Base-by-base conservation (phyloP, 2,113 vertebrate genomes). In the Orientallactaga bullata region DNA sequence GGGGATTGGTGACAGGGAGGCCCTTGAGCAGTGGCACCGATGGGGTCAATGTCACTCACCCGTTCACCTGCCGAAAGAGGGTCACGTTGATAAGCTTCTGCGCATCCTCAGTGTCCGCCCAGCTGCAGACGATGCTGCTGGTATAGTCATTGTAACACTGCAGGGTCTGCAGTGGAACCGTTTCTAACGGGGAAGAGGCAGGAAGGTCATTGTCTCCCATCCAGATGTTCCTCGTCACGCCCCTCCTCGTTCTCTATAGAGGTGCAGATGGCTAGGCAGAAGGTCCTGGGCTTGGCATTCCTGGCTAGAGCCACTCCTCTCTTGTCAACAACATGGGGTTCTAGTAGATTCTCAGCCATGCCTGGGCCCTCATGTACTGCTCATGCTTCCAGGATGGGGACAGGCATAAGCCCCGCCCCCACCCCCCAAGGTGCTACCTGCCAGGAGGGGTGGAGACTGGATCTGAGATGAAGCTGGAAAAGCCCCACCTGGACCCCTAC, bases 101-200 rank as follows among this genome's bases (percentile, higher is more conserved):
- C 37, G 97, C 91, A 0, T 95, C 94, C 47, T 9, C 42, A 4
- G 13, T 58, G 51, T 97, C 97, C 3, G 76, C 97, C 98, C 98
- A 99, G 0, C 97, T 97, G 85, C 98, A 99, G 18, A 81, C 80
- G 30, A 98, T 93, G 21, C 89, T 89, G 60, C 97, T 98, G 0
- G 1, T 91, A 88, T 98, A 98, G 97, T 98, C 97, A 1, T 98
- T 98, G 80, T 98, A 90, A 94, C 98, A 99, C 6, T 30, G 84
- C 84, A 99, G 96, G 71, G 96, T 98, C 73, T 98, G 94, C 97
- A 98, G 96, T 0, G 97, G 97, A 77, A 97, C 0, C 2, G 96
- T 98, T 74, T 92, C 98, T 98, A 96, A 35, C 21, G 1, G 71
- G 68, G 51, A 4, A 90, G 85, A 76, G 51, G 12, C 0, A n/a